Conservation (phyloP, 2,888 invertebrate genomes). For the Amblyjoppa fuscipennis region DNA sequence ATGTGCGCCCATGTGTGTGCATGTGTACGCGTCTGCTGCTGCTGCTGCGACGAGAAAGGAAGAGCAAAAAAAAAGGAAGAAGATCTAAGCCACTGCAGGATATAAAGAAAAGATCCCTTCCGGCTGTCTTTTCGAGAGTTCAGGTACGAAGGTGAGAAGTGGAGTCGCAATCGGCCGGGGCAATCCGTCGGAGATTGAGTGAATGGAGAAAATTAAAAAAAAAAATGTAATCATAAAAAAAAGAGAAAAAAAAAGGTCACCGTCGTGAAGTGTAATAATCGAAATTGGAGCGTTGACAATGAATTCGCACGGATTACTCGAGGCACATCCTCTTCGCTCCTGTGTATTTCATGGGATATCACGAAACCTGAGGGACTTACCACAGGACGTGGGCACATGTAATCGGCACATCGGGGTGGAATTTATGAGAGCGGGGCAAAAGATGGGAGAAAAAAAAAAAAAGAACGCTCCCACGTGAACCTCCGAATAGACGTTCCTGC, state of each 20-base stretch:
- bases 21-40: conserved; percentile 25
- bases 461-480: conserved; percentile 33
- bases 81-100: conserved; percentile 68
- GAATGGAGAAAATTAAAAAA: conserved; percentile 23
- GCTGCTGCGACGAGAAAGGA: conserved; percentile 62
- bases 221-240: conserved; percentile 11
- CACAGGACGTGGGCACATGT: conserved; percentile 20
- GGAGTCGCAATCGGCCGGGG: conserved; percentile 57
- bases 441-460: not conserved
- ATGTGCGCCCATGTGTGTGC: conserved; percentile 21
- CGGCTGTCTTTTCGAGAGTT: conserved; percentile 67
- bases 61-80: conserved; percentile 27
- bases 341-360: conserved; percentile 42
- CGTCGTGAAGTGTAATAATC: conserved; percentile 37
- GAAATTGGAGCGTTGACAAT: conserved; percentile 56
- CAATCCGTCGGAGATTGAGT: conserved; percentile 54
- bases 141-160: conserved; percentile 63
- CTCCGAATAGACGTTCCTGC: conserved; percentile 43
- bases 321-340: conserved; percentile 39
- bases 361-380: conserved; percentile 37
- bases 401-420: conserved; percentile 35
- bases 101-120: conserved; percentile 69
- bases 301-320: conserved; percentile 55
- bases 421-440: conserved; percentile 34
- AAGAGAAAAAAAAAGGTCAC: conserved; percentile 39